Evolutionary conservation across 2,888 invertebrate genomes (phyloP).

Genomic region (Mechanitis messenoides): DNA sequence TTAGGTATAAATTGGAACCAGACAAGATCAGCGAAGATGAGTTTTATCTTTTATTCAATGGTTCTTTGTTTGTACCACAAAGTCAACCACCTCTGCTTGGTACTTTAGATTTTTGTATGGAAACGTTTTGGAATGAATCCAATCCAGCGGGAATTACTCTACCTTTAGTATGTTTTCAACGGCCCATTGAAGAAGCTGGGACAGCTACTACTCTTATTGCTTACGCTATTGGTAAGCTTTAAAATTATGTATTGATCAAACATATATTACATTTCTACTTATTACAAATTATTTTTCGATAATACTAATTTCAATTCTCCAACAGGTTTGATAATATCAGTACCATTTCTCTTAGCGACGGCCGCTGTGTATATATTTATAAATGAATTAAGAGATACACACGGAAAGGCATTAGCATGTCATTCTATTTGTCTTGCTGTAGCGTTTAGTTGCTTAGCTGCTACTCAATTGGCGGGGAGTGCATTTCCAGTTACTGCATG

Average conservation of each 20-base stretch:
- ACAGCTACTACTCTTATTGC: slow-evolving; percentile 57
- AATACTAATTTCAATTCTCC: not conserved
- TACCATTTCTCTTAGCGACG: slow-evolving; percentile 71
- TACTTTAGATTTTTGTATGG: slow-evolving; percentile 78
- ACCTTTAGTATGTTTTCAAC: slow-evolving; percentile 73
- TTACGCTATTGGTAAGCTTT: slow-evolving; percentile 58
- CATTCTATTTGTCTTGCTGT: slow-evolving; percentile 74
- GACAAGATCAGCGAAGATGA: slow-evolving; percentile 65
- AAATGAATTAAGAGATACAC: slow-evolving; percentile 72
- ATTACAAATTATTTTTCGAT: too few species aligned
- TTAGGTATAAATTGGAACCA: slow-evolving; percentile 75
- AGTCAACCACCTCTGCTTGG: slow-evolving; percentile 62
- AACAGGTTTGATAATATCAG: slow-evolving; percentile 69
- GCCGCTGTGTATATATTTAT: slow-evolving; percentile 69
- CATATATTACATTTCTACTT: too few species aligned
- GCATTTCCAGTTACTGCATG: slow-evolving; percentile 66
- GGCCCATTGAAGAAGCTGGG: slow-evolving; percentile 51
- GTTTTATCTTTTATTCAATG: slow-evolving; percentile 76
- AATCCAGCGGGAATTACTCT: slow-evolving; percentile 66
- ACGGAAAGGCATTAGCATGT: slow-evolving; percentile 75
- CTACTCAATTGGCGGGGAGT: slow-evolving; percentile 72
- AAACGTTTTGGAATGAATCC: slow-evolving; percentile 68
- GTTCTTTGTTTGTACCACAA: slow-evolving; percentile 74
- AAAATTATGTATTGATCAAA: not conserved
- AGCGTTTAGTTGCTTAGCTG: slow-evolving; percentile 73